Base-by-base conservation (phyloP, 1,140 invertebrate species). In the Drosophila gunungcola region DNA sequence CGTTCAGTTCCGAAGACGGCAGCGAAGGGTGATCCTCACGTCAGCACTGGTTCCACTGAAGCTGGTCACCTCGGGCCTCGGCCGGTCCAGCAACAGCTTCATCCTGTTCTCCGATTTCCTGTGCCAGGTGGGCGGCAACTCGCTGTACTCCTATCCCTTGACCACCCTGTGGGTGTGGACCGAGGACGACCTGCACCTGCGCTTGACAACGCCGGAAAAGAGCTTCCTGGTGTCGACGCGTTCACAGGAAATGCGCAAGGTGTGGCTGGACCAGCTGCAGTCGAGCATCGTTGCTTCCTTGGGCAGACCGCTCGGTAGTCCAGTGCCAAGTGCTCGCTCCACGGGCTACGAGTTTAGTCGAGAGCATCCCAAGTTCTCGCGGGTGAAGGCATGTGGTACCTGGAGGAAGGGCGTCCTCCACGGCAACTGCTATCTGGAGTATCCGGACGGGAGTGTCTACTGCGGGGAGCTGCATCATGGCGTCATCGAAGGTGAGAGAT, bases 361-460 rank as follows among this genome's bases (percentile, higher is more conserved):
- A 49, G 97, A 96, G 91, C 95, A 95, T 91, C 85, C 93, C 9
- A 93, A 94, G 62, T 97, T 95, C 81, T 96, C 97, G 91, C 95
- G 96, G 83, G 96, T 97, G 0, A 95, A 94, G 63, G 98, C 97
- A 83, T 93, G 91, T 89, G 96, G 96, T 1, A 93, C 95, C 54
- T 98, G 97, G 97, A 91, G 95, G 12, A 95, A 95, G 91, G 97
- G 96, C 2, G 96, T 97, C 80, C 93, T 97, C 72, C 96, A 98
- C 92, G 97, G 97, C 10, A 93, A 94, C 76, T 97, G 97, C 3
- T 96, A 96, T 92, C 90, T 98, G 34, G 95, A 95, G 84, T 98
- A 96, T 96, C 92, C 94, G 4, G 97, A 98, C 93, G 96, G 96
- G 2, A 95, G 95, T 72, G 93, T 94, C 46, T 98, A 97, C 83